Conservation (phyloP, 2,113 vertebrate species). For the Melozone crissalis region DNA sequence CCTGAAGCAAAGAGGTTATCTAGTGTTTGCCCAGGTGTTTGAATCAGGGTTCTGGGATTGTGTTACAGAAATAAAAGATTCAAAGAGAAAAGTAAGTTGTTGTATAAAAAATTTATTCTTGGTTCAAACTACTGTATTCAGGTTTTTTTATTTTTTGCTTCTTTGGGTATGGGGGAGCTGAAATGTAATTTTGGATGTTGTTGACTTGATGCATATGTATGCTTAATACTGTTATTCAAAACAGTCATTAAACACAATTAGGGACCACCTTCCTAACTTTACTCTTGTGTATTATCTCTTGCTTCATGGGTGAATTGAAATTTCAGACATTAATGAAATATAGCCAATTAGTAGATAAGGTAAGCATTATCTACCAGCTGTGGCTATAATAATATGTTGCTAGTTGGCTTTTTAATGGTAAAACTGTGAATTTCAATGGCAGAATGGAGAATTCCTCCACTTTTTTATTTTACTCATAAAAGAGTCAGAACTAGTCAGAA, state of each 20-base stretch:
- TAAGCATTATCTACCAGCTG: neutral
- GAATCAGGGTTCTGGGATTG: neutral
- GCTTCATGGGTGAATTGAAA: neutral
- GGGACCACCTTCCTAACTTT: neutral
- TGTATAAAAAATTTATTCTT: neutral
- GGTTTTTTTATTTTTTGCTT: neutral
- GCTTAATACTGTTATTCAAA: neutral
- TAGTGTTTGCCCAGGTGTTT: neutral
- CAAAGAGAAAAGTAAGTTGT: neutral
- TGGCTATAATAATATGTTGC: neutral
- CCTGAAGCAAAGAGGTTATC: neutral
- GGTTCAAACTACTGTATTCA: neutral
- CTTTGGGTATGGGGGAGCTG: fast-evolving
- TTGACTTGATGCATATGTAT: neutral
- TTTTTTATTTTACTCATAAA: neutral
- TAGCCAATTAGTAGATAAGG: neutral
- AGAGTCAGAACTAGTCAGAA: neutral
- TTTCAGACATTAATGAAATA: neutral
- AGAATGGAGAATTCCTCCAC: neutral
- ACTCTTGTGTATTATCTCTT: neutral
- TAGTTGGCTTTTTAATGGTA: neutral
- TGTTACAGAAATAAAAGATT: neutral
- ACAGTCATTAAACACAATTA: neutral
- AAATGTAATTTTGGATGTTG: neutral
- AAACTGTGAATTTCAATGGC: neutral